phyloP scores from a whole-genome alignment of 2,797 vertebrate genomes.

The Trematomus bernacchii region DNA sequence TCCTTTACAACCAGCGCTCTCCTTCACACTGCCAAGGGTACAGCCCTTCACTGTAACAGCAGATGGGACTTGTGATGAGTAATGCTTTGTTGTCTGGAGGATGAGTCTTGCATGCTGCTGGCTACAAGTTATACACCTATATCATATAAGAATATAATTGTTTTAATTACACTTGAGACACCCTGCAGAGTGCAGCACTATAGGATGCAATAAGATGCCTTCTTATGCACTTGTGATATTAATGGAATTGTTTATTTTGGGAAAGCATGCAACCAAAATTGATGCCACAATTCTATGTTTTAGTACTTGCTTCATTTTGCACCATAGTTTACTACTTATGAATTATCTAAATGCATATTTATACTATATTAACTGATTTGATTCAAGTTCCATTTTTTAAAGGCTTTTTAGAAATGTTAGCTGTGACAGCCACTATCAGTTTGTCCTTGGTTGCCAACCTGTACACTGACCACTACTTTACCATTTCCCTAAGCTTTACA shows the following conservation, averaged over 20 bases:
- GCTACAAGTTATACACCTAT: slow-evolving; percentile 16
- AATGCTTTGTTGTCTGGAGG: slow-evolving; percentile 56
- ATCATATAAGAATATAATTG: slow-evolving; percentile 3
- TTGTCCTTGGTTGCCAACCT: neutral
- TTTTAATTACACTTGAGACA: neutral
- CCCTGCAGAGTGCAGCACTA: neutral
- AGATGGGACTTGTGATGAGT: slow-evolving; percentile 58
- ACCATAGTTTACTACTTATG: neutral
- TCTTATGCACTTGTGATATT: slow-evolving; percentile 4
- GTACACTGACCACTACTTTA: neutral
- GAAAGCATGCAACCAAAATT: neutral
- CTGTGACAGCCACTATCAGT: neutral
- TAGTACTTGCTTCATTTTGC: neutral
- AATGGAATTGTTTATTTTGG: neutral
- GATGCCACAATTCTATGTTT: neutral
- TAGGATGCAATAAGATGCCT: neutral
- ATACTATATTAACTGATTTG: neutral
- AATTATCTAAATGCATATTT: neutral
- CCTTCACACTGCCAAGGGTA: slow-evolving; percentile 24
- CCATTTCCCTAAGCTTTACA: neutral
- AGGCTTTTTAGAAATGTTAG: accelerated
- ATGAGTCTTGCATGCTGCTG: slow-evolving; percentile 14
- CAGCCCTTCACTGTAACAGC: slow-evolving; percentile 40
- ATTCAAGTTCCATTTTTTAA: neutral
- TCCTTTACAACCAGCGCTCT: slow-evolving; percentile 18